Base-by-base conservation (phyloP, 53 echinoderm and acorn worm genomes). In the Crossaster papposus region DNA sequence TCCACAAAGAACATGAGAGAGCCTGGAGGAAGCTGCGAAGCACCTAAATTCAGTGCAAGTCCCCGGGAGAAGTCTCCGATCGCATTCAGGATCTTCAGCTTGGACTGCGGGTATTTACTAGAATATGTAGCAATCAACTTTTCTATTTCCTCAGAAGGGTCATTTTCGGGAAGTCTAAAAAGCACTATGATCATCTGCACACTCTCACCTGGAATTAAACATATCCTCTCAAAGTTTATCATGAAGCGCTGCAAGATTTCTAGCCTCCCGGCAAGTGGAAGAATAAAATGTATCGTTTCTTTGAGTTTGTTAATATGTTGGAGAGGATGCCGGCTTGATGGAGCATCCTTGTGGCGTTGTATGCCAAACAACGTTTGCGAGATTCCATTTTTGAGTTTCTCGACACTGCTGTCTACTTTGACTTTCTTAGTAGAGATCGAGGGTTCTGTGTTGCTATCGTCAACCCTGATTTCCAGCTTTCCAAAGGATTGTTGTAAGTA, bases 1-100 rank as follows among this genome's bases (percentile, higher is more conserved):
- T 99, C 99, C 30, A 99, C 96, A 77, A 99, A 96, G 82, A 96
- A 99, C 92, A 99, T 81, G 65, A 99, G 91, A 70, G 99, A 93
- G 36, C 94, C 86, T n/a, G 86, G 90, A 2, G 94, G 92, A 63
- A 89, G 96, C 92, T 99, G 96, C 2, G 95, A 94, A 62, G 99
- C 99, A 38, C 99, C 99, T 1, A 99, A 90, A 53, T 96, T 95
- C 68, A 99, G 82, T 18, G 99, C 96, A 35, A 94, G 83, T 11
- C 99, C 99, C 33, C 99, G 91, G 34, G 93, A 94, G 81, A 99
- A 99, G 26, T 91, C 93, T 23, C 98, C 98, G 17, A 89, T 89
- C 0, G 96, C 98, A 24, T 89, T 89, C 11, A 98, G 91, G 34
- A 96, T 81, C 51, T 83, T 91, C 72, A 98, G 58, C 33, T 91